These are phyloP conservation scores for Agapostemon virescens DNA, from an alignment of 2,888 invertebrate species.

Conservation along the genomic window DNA sequence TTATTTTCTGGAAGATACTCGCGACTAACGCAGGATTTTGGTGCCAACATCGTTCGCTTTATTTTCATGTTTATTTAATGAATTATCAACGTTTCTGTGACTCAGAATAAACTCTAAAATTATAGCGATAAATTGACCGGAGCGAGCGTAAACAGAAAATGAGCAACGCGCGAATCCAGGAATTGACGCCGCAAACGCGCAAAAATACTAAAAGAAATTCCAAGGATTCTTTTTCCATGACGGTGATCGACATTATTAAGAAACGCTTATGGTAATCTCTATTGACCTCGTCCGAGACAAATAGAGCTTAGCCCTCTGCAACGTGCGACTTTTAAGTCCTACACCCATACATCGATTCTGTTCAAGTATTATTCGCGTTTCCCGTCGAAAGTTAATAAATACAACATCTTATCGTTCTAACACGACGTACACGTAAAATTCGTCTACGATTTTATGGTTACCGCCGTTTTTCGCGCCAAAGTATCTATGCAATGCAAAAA, in stretches of 20 bases:
- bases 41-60: neutral
- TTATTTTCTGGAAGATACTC: neutral
- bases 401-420: neutral
- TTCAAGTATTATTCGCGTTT: neutral
- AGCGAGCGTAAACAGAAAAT: neutral
- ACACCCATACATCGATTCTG: neutral
- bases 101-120: neutral
- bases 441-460: neutral
- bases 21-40: neutral
- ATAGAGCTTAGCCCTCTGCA: conserved; percentile 13
- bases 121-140: neutral
- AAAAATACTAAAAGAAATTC: conserved; percentile 2
- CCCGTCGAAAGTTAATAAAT: neutral
- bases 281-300: conserved; percentile 24
- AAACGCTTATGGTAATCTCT: conserved; percentile 12
- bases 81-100: neutral
- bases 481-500: neutral
- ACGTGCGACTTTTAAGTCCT: neutral
- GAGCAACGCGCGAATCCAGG: neutral
- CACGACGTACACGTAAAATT: neutral
- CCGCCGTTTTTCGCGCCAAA: neutral
- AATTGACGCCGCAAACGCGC: neutral
- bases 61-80: neutral
- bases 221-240: neutral
- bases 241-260: conserved; percentile 16